phyloP scores from a whole-genome alignment of 2,113 vertebrate species.

The Lampris megalopsis region DNA sequence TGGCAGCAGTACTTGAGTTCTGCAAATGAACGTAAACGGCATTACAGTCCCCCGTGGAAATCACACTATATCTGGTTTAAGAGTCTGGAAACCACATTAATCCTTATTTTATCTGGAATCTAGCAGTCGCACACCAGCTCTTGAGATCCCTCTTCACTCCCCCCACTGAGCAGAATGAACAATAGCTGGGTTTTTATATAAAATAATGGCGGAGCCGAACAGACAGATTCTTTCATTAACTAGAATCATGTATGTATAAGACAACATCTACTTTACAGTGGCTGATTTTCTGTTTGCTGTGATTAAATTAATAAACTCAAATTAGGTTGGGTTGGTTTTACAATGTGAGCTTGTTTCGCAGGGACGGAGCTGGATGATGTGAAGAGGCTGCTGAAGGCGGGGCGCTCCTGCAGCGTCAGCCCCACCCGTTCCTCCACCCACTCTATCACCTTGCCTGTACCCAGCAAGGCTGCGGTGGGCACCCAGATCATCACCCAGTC shows the following conservation, averaged over 20 bases:
- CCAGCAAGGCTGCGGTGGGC: conserved; percentile 65
- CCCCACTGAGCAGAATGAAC: no score
- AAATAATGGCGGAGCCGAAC: no score
- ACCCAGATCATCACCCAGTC: conserved; percentile 63
- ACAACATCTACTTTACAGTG: no score
- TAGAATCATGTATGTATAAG: no score
- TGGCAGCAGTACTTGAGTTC: not conserved
- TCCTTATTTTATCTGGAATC: no score
- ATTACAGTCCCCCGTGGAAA: not conserved
- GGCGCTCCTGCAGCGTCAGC: conserved; percentile 73
- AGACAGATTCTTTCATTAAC: no score
- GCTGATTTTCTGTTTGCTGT: no score
- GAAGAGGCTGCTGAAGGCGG: conserved; percentile 75
- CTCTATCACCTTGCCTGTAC: conserved; percentile 66
- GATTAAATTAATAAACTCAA: no score
- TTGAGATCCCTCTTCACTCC: no score
- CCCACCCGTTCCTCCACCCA: conserved; percentile 70
- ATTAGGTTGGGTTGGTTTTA: no score
- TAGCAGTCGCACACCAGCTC: no score
- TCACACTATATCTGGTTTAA: not conserved
- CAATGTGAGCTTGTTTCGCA: conserved; percentile 11
- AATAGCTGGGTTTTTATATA: no score
- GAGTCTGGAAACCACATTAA: not conserved
- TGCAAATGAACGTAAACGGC: not conserved
- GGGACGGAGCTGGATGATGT: conserved; percentile 80